Conservation (phyloP, 2,888 invertebrate species). For the Pelosia muscerda region DNA sequence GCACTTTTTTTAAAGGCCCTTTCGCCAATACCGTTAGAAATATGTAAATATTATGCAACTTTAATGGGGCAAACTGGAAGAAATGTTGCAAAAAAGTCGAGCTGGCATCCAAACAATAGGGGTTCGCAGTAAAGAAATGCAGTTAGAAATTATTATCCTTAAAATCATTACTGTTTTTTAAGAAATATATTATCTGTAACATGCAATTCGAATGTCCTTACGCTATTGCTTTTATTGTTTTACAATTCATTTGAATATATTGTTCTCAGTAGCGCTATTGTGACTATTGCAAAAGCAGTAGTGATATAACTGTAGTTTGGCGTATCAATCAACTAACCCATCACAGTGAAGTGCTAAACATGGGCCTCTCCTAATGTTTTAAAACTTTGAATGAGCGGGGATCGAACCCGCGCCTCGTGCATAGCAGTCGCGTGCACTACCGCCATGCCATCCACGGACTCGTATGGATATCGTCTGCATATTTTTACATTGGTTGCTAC, state of each 20-base stretch:
- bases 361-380: too few species aligned
- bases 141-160: slow-evolving; percentile 54
- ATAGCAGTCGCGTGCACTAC: too few species aligned
- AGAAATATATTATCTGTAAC: slow-evolving; percentile 41
- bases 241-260: slow-evolving; percentile 8
- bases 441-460: too few species aligned
- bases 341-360: too few species aligned
- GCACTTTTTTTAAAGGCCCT: slow-evolving; percentile 60
- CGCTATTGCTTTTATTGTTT: slow-evolving; percentile 11
- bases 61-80: slow-evolving; percentile 60
- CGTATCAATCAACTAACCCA: too few species aligned
- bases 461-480: too few species aligned
- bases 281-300: background rate
- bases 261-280: too few species aligned
- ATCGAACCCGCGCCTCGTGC: too few species aligned
- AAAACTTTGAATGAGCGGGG: too few species aligned
- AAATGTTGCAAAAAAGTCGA: slow-evolving; percentile 62
- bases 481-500: too few species aligned
- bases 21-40: slow-evolving; percentile 50
- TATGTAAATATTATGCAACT: slow-evolving; percentile 61
- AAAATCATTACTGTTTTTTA: slow-evolving; percentile 45
- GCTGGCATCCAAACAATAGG: slow-evolving; percentile 59
- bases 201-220: slow-evolving; percentile 13
- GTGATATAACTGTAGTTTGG: background rate
- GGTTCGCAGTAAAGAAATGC: slow-evolving; percentile 61